Conservation (phyloP, 2,113 vertebrate species). For the Hystrix brachyura region DNA sequence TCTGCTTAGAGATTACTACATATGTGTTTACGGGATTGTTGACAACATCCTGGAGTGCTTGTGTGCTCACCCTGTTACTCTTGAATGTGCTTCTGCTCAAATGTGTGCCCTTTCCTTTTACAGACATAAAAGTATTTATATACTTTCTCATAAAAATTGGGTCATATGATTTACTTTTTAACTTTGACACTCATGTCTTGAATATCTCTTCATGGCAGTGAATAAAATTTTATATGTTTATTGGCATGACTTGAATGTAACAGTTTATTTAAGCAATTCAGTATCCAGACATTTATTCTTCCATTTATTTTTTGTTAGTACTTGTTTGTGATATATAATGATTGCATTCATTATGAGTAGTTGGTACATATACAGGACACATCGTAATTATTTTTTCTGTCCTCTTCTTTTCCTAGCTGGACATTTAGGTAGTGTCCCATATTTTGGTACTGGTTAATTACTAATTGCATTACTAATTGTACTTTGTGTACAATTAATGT, state of each 20-base stretch:
- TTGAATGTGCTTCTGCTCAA: background rate
- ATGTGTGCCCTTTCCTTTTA: background rate
- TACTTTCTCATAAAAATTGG: background rate
- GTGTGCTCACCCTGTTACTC: background rate
- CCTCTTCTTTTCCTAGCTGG: background rate
- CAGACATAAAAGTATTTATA: background rate
- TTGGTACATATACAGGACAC: background rate
- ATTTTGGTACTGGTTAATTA: conserved; percentile 43
- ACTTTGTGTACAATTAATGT: background rate
- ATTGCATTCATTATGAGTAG: background rate
- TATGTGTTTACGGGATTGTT: background rate
- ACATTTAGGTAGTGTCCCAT: background rate
- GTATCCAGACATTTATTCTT: background rate
- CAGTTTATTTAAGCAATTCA: background rate
- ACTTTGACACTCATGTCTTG: background rate
- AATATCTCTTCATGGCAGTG: background rate
- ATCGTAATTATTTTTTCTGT: background rate
- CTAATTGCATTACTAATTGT: background rate
- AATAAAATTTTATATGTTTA: conserved; percentile 2
- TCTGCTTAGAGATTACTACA: background rate
- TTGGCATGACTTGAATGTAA: background rate
- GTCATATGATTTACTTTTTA: background rate
- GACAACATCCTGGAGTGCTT: background rate
- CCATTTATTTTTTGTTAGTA: background rate
- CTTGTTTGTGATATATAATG: background rate